Base-by-base conservation (phyloP, 2,888 invertebrate genomes). In the Drosophila neoperkinsi region DNA sequence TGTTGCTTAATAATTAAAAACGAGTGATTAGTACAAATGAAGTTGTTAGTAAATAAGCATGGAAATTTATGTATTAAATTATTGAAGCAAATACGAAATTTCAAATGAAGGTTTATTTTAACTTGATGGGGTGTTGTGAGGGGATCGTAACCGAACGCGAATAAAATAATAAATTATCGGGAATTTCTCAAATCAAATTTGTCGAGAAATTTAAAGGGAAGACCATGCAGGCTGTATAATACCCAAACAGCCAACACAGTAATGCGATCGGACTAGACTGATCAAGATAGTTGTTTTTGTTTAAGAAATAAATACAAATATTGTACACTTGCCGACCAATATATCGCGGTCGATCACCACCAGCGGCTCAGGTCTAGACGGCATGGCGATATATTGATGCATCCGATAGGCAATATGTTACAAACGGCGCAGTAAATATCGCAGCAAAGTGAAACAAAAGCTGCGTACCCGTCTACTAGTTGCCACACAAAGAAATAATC, bases 391-490 rank as follows among this genome's bases (percentile, higher is more conserved):
- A 21, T 21, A 46, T 41, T 41, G n/a, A 4, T 10, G 10, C n/a
- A n/a, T 41, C n/a, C 41, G 41, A 41, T 38, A 4, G 38, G 7
- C 33, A 34, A 34, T 13, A 2, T 18, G 18, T 38, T 9, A 18
- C 36, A 38, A 38, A 38, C 3, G 18, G 10, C 9, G 3, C 36
- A 38, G 16, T 3, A 18, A 2, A 38, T 9, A 38, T 38, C 36
- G 36, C 18, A 33, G 33, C 33, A 33, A 33, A 11, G 4, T 33
- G 4, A 11, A 4, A 33, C 33, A 33, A 21, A 21, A 11, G 10
- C 11, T n/a, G 11, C n/a, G 38, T 0, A 1, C 38, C 9, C 18
- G n/a, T 4, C 2, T 1, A 2, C 34, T 4, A 0, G 13, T 13
- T 5, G 16, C 16, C 11, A 11, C 5, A 43, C 43, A 43, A 43